Evolutionary conservation across 2,797 vertebrate genomes (phyloP), one percentile per base, ranked within the genome.

Genomic region (Sorex maritimensis): DNA sequence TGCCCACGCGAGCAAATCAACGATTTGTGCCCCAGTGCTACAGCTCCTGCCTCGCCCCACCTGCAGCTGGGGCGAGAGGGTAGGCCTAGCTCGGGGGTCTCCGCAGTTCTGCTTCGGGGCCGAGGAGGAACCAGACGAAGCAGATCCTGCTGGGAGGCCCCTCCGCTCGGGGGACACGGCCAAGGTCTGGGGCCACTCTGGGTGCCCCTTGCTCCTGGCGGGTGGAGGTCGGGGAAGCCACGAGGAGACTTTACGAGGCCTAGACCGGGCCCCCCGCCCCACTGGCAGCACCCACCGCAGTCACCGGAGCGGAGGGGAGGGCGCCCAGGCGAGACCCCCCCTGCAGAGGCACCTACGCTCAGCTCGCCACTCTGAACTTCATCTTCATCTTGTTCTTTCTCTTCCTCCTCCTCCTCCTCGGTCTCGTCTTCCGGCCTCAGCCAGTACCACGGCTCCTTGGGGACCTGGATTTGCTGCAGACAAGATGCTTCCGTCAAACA

Each of bases 391-490:
- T 95, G 74, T 65, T 97, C 96, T 88, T 95, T 88, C 21, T 98
- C 90, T 6, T 98, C 97, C 8, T 97, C 96, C 69, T 73, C 71
- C 28, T 98, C 97, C 19, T 97, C 96, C 28, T 96, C 95, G 11
- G 97, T 96, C 78, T 98, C 98, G 6, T 97, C 95, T 93, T 97
- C 97, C 49, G 94, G 79, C 78, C 83, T 93, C 90, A 98, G 92
- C 98, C 98, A 98, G 96, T 98, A 98, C 98, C 98, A 98, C 19
- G 92, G 65, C 93, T 98, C 98, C 83, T 96, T 98, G 67, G 98
- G 98, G 94, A 95, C 92, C 65, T 92, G 87, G 81, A 98, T 97
- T 95, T 97, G 98, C 98, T 98, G 95, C 94, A 96, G 97, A 90
- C 26, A 26, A 92, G 30, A 92, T 6, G 88, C 65, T 52, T 94